Percentiles rank a stretch among this genome's conserved stretches.
Evolutionary conservation across 2,113 vertebrate genomes (phyloP).

Genomic region (Megatriorchis doriae): DNA sequence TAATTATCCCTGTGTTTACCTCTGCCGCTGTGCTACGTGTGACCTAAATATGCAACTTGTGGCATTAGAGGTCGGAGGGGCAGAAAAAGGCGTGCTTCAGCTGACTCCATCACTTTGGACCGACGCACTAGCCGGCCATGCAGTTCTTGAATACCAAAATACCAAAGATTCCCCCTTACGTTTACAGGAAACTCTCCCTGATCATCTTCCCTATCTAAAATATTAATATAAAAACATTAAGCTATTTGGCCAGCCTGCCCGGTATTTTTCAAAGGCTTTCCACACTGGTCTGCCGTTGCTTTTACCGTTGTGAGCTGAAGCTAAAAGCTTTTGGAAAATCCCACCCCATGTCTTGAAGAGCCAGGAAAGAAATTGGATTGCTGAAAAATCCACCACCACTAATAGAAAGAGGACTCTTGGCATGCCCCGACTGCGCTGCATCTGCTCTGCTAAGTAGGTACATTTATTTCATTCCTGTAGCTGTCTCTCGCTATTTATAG

Average conservation of each 20-base stretch:
- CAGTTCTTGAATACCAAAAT: not conserved
- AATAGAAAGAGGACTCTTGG: not conserved
- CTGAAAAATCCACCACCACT: not conserved
- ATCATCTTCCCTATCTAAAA: not conserved
- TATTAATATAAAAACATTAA: not conserved
- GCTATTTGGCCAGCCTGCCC: not conserved
- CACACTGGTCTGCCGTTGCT: not conserved
- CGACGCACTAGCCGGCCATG: accelerated
- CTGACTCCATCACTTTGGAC: not conserved
- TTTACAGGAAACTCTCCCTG: not conserved
- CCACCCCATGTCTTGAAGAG: not conserved
- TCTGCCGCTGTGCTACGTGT: accelerated
- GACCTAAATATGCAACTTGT: not conserved
- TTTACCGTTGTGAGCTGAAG: not conserved
- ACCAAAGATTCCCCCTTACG: not conserved
- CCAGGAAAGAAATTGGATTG: not conserved
- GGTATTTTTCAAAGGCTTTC: not conserved
- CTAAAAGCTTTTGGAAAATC: not conserved
- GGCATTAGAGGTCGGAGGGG: not conserved
- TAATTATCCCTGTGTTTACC: not conserved
- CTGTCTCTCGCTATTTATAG: conserved; percentile 7
- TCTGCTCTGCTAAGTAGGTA: not conserved
- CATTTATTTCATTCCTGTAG: not conserved
- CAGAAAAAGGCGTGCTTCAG: not conserved
- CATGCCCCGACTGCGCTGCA: not conserved